phyloP scores from a whole-genome alignment of 2,113 vertebrate genomes.

The Cyanistes caeruleus region DNA sequence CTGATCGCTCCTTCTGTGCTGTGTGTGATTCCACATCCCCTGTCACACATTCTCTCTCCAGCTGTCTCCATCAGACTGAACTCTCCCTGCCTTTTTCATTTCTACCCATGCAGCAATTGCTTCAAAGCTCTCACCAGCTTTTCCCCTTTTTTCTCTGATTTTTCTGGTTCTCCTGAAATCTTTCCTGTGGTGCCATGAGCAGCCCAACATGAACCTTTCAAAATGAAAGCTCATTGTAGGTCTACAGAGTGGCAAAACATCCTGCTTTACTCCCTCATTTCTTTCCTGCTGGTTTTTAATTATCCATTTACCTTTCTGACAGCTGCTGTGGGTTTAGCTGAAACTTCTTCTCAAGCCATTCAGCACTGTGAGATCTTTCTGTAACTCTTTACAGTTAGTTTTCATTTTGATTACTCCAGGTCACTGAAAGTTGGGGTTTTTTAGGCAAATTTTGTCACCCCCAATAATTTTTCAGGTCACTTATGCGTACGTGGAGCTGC shows the following conservation, averaged over 20 bases:
- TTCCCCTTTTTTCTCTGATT: not conserved
- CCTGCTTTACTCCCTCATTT: not conserved
- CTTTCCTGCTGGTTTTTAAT: not conserved
- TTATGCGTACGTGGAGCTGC: not conserved
- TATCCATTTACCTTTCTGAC: not conserved
- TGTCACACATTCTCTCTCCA: not conserved
- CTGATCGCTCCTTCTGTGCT: not conserved
- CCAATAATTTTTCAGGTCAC: not conserved
- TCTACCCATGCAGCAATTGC: not conserved
- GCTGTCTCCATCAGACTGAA: not conserved
- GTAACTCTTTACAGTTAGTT: not conserved
- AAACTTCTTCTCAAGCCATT: not conserved
- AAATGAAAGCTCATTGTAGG: accelerated
- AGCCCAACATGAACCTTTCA: not conserved
- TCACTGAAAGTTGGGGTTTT: not conserved
- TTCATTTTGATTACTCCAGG: not conserved
- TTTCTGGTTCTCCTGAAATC: not conserved
- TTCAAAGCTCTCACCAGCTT: not conserved
- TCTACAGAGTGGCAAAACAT: not conserved
- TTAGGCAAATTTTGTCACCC: not conserved
- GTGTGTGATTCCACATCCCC: not conserved
- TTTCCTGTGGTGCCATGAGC: not conserved
- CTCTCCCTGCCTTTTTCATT: not conserved
- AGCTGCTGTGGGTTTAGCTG: not conserved
- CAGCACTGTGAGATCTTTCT: not conserved